Base-by-base conservation (phyloP, 2,797 vertebrate species). In the Neosilurus mollespiculum region DNA sequence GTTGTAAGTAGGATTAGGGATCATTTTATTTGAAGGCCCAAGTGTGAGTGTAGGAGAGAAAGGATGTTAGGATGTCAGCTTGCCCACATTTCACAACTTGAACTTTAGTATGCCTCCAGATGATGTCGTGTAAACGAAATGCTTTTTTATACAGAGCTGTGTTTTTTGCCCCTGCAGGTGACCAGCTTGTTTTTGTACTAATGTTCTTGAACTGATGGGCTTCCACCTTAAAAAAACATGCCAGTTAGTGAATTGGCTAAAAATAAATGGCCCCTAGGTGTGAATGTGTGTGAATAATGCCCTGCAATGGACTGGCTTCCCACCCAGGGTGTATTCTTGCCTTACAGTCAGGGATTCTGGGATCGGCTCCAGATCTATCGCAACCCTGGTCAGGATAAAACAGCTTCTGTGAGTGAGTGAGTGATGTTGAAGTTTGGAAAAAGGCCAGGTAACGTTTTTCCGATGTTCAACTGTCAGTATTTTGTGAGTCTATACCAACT, bases 11-110 rank as follows among this genome's bases (percentile, higher is more conserved):
- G 82, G 49, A 18, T 16, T 76, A 76, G 83, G 82, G 84, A 62
- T 77, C 87, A 81, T 76, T 58, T 85, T 76, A 90, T 87, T 90
- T 89, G 84, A 91, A 84, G 34, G 78, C 86, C 83, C 43, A 66
- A 67, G 77, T 86, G 88, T 84, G 64, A 81, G 88, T 83, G 84
- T 84, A 69, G 84, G 91, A 90, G 88, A 90, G 89, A 88, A 88
- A 71, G 77, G 71, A 80, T 78, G 34, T 66, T 51, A 69, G 53
- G 53, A 81, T 66, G 61, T 82, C 71, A 85, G 69, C 77, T 76
- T 82, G 56, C 72, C 64, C 53, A 78, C 76, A 65, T 78, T 81
- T 84, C 81, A 51, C 34, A 78, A 71, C n/a, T 85, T 81, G 61
- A 78, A 81, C 53, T 86, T 78, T 81, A 73, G 20, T 30, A 78